A percentile compares a stretch with the other conserved stretches of the same genome.
Evolutionary conservation across 2,113 vertebrate genomes (phyloP).

Genomic region (Gallinago paraguaiae): DNA sequence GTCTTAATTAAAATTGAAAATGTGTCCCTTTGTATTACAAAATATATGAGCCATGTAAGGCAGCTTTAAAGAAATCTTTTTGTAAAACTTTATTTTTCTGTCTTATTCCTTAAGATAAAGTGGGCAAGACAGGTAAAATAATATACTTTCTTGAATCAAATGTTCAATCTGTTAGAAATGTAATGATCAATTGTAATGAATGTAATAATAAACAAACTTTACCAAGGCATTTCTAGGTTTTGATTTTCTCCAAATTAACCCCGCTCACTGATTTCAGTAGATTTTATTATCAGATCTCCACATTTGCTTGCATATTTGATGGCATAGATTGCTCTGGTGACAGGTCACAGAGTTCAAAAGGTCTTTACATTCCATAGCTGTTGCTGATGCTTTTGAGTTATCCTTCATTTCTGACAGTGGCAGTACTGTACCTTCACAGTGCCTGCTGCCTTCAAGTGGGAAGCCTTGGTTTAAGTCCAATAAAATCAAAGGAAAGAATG

Average conservation of each 20-base stretch:
- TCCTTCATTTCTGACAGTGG: neutral
- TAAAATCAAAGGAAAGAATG: neutral
- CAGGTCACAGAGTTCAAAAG: neutral
- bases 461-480: neutral
- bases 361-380: neutral
- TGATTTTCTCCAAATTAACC: neutral
- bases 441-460: constrained; percentile 5
- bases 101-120: neutral
- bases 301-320: neutral
- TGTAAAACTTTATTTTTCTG: neutral
- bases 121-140: neutral
- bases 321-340: neutral
- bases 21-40: neutral
- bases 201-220: neutral
- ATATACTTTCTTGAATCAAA: neutral
- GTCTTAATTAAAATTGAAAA: constrained; percentile 6
- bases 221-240: neutral
- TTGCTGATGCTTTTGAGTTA: neutral
- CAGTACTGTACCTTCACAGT: neutral
- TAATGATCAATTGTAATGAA: too few species aligned
- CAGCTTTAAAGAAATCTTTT: neutral
- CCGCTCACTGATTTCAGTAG: neutral
- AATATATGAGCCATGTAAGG: neutral
- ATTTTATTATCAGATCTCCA: neutral
- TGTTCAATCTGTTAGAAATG: neutral